A percentile compares a stretch with the other conserved stretches of the same genome.
Conservation (phyloP, 2,113 vertebrate species). For the Dolichallabes microphthalmus region DNA sequence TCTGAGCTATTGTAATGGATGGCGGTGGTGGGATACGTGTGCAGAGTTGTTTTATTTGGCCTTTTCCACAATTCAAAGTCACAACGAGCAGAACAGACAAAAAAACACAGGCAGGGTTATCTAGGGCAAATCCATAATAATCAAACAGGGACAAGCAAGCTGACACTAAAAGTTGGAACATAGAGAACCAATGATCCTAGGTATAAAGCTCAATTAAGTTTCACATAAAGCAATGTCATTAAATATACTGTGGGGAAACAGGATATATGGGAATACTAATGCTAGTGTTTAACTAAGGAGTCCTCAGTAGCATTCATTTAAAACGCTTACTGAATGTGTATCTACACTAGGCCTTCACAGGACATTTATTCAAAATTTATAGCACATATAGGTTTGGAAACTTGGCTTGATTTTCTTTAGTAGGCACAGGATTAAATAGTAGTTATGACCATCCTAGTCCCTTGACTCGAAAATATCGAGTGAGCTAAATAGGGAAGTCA, state of each 20-base stretch:
- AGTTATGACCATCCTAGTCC: background rate
- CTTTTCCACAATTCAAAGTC: background rate
- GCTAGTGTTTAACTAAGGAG: conserved; percentile 4
- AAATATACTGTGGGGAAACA: background rate
- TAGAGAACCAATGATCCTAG: conserved; percentile 13
- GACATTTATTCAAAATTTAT: background rate
- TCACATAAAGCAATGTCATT: conserved; percentile 22
- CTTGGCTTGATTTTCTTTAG: no score
- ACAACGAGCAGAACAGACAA: conserved; percentile 1
- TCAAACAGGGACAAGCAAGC: conserved; percentile 5
- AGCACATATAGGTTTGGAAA: no score
- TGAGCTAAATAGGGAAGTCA: background rate
- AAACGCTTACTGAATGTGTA: background rate
- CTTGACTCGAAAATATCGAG: background rate
- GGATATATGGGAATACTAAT: conserved; percentile 3
- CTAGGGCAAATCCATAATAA: conserved; percentile 12
- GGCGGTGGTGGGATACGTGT: conserved; percentile 7
- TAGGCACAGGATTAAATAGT: background rate
- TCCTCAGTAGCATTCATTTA: background rate
- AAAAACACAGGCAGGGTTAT: conserved; percentile 7
- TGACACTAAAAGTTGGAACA: conserved; percentile 18
- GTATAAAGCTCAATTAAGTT: conserved; percentile 15
- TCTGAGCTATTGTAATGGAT: conserved; percentile 15
- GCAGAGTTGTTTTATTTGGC: conserved; percentile 10
- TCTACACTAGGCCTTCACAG: background rate